Evolutionary conservation across 2,888 invertebrate genomes (phyloP).

Genomic region (Lydus trimaculatus): DNA sequence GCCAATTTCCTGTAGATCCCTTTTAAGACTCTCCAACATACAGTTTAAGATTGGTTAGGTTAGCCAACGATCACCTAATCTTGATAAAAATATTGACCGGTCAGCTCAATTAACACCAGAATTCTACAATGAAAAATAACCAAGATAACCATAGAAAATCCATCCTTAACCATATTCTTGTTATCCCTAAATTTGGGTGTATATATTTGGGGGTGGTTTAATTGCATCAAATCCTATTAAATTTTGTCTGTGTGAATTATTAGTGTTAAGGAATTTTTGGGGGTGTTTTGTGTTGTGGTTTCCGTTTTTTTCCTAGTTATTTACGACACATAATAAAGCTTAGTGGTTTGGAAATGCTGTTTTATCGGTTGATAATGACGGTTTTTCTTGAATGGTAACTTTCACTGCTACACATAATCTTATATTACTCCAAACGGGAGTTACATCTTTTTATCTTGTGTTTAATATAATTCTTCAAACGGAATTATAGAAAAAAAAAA

Average conservation of each 20-base stretch:
- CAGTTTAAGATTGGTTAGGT: background rate
- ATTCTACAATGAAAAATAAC: slow-evolving; percentile 35
- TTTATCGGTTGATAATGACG: background rate
- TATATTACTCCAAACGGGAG: background rate
- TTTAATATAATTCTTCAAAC: too few species aligned
- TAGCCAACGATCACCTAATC: slow-evolving; percentile 32
- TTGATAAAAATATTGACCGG: slow-evolving; percentile 48
- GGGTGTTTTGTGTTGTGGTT: background rate
- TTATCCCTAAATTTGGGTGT: slow-evolving; percentile 1
- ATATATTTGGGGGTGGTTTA: background rate
- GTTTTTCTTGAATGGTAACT: background rate
- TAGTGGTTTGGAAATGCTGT: background rate
- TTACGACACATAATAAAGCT: background rate
- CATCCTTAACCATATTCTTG: background rate
- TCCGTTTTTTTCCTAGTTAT: background rate
- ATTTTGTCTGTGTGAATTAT: background rate
- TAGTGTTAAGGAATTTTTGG: background rate
- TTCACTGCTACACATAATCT: background rate
- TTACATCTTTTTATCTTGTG: background rate
- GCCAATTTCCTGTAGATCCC: slow-evolving; percentile 52
- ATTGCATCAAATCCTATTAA: background rate
- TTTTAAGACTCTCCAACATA: slow-evolving; percentile 40
- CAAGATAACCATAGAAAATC: background rate
- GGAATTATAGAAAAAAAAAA: too few species aligned
- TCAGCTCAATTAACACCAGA: slow-evolving; percentile 51